A percentile compares a stretch with the other conserved stretches of the same genome.
phyloP scores from a whole-genome alignment of 2,113 vertebrate genomes.

The Hemichromis elongatus region DNA sequence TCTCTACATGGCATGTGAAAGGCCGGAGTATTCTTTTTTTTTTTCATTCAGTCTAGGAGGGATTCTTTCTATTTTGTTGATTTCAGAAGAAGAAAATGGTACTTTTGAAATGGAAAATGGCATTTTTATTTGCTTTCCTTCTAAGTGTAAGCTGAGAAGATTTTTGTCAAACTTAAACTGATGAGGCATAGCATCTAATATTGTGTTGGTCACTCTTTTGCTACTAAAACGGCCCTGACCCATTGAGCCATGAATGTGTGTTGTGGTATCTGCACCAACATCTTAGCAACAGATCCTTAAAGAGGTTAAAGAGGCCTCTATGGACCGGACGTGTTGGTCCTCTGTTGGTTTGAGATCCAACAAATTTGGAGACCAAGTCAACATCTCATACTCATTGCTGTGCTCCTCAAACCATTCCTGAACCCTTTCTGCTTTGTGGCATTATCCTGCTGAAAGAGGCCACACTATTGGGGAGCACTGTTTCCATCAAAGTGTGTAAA shows the following conservation, averaged over 20 bases:
- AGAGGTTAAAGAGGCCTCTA: no score
- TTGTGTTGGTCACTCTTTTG: neutral
- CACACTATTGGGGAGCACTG: neutral
- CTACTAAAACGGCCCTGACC: neutral
- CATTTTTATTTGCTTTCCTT: neutral
- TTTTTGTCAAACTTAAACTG: neutral
- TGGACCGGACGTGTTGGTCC: neutral
- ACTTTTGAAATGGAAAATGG: no score
- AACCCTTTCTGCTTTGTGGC: neutral
- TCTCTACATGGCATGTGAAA: slow-evolving; percentile 2
- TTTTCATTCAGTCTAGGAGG: neutral
- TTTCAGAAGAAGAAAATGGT: neutral
- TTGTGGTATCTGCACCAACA: no score
- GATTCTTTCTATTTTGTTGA: neutral
- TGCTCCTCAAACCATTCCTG: neutral
- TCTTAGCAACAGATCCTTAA: no score
- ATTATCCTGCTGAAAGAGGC: neutral
- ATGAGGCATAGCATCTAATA: neutral
- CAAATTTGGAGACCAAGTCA: accelerated
- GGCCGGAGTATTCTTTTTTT: neutral
- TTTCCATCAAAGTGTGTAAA: neutral
- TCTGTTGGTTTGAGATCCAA: neutral
- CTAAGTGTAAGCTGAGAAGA: neutral
- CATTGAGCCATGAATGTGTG: neutral
- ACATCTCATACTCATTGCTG: neutral